Evolutionary conservation across 2,888 invertebrate genomes (phyloP).

Genomic region (Tachina grossa): DNA sequence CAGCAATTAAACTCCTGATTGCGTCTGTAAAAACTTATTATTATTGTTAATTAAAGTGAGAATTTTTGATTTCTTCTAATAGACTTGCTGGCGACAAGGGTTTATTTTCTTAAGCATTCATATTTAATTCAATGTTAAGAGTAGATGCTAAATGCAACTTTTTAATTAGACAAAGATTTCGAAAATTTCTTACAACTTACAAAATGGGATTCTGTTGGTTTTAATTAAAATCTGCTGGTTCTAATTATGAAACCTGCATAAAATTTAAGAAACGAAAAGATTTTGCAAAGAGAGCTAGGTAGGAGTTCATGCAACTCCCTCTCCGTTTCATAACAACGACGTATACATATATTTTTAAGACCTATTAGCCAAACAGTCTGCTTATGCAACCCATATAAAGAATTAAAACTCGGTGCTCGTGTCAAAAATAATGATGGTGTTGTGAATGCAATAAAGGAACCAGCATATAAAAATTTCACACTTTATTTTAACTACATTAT

Average conservation of each 20-base stretch:
- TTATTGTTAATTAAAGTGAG: conserved; percentile 23
- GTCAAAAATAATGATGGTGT: conserved; percentile 19
- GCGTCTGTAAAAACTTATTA: not conserved
- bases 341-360: not conserved
- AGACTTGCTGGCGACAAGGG: not conserved
- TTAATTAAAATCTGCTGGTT: conserved; percentile 49
- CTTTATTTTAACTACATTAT: conserved; percentile 15
- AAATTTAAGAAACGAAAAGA: not conserved
- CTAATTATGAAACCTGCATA: conserved; percentile 67
- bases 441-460: conserved; percentile 36
- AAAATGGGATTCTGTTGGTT: not conserved
- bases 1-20: not conserved
- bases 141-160: conserved; percentile 22
- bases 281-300: conserved; percentile 3
- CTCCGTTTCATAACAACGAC: not conserved
- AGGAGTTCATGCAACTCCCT: conserved; percentile 28
- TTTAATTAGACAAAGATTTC: conserved; percentile 24
- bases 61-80: conserved; percentile 34
- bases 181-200: not conserved
- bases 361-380: conserved; percentile 23
- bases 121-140: conserved; percentile 37
- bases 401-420: not conserved
- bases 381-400: not conserved
- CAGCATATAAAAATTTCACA: conserved; percentile 55
- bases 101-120: not conserved